Evolutionary conservation across 2,888 invertebrate species (phyloP).

Genomic region (Octonoba sinensis): DNA sequence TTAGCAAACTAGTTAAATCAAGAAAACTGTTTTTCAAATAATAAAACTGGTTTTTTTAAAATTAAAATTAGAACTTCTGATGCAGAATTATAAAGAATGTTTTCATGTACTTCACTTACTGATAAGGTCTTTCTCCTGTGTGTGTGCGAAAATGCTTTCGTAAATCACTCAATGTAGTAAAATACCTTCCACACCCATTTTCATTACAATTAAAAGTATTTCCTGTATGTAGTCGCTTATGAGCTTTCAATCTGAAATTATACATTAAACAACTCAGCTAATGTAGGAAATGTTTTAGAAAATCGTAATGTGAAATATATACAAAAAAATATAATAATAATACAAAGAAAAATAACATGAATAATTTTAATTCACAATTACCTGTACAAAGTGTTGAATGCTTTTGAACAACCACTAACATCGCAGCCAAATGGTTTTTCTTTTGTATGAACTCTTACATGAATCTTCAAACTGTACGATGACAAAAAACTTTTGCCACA

Average conservation of each 20-base stretch:
- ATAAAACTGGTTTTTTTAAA: too few relatives aligned
- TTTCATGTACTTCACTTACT: slow-evolving; percentile 21
- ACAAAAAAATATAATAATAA: neutral
- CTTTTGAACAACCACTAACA: slow-evolving; percentile 86
- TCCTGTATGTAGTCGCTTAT: slow-evolving; percentile 92
- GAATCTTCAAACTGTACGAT: slow-evolving; percentile 94
- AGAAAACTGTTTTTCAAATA: too few relatives aligned
- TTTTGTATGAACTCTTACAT: slow-evolving; percentile 93
- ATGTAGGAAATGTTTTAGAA: neutral
- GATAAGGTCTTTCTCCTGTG: slow-evolving; percentile 77
- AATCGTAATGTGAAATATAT: neutral
- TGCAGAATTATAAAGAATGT: neutral
- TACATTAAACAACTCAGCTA: neutral
- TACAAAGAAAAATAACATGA: neutral
- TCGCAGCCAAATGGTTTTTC: slow-evolving; percentile 91
- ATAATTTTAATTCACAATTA: slow-evolving; percentile 68
- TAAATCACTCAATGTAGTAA: slow-evolving; percentile 93
- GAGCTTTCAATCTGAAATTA: slow-evolving; percentile 81
- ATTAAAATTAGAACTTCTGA: neutral
- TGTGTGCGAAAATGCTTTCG: slow-evolving; percentile 92
- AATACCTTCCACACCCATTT: slow-evolving; percentile 87
- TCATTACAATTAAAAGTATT: slow-evolving; percentile 93
- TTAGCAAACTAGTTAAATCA: too few relatives aligned
- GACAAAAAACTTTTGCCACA: slow-evolving; percentile 92
- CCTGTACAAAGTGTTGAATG: slow-evolving; percentile 94